Conservation (phyloP, 1,140 invertebrate species). For the Neodiprion virginianus region DNA sequence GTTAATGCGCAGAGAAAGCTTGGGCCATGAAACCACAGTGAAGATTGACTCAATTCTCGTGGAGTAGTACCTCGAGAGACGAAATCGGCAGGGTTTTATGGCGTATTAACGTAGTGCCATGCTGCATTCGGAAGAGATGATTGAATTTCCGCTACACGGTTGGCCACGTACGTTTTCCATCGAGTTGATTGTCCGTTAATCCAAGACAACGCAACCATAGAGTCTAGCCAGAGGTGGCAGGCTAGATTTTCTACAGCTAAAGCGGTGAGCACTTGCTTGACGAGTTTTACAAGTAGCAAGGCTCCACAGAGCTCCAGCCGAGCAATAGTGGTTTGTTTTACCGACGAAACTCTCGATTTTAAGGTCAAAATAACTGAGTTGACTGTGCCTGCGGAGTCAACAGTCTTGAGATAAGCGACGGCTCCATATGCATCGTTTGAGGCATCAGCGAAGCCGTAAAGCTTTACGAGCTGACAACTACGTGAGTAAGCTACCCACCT, state of each 20-base stretch:
- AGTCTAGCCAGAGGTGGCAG: conserved; percentile 28
- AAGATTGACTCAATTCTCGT: conserved; percentile 12
- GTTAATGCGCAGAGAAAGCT: conserved; percentile 35
- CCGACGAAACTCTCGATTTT: conserved; percentile 16
- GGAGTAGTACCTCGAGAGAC: conserved; percentile 31
- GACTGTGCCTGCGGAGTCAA: conserved; percentile 19
- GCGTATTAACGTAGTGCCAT: conserved; percentile 38
- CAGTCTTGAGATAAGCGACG: neutral
- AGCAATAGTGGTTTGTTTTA: conserved; percentile 5
- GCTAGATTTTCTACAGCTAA: neutral
- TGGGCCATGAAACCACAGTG: conserved; percentile 32
- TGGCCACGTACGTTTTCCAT: conserved; percentile 48
- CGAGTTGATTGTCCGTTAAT: conserved; percentile 27
- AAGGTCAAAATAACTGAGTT: neutral
- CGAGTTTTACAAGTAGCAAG: neutral
- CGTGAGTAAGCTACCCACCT: conserved; percentile 25
- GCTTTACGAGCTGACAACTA: neutral
- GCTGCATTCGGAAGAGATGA: conserved; percentile 15
- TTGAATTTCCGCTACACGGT: conserved; percentile 47
- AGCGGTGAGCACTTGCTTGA: neutral
- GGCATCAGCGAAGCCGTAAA: conserved; percentile 29
- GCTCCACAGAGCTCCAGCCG: conserved; percentile 25
- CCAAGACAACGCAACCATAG: conserved; percentile 37
- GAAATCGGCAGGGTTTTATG: conserved; percentile 40
- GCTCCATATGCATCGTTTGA: conserved; percentile 22